Conservation (phyloP, 2,888 invertebrate species). For the Scaptomyza polygonia region DNA sequence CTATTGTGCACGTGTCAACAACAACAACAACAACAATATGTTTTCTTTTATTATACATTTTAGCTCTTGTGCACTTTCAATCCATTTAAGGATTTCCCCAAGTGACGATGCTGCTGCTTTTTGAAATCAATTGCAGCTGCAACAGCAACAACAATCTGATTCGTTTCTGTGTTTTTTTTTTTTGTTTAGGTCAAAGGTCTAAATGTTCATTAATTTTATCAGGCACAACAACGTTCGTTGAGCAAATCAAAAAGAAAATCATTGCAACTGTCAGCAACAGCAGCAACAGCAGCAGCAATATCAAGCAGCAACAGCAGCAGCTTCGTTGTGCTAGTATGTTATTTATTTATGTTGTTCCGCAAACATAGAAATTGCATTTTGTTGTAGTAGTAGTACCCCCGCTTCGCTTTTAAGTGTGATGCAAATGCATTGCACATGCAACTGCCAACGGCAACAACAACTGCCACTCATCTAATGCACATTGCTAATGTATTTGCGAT, state of each 20-base stretch:
- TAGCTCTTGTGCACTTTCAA: constrained; percentile 36
- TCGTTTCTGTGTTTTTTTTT: neutral
- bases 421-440: constrained; percentile 46
- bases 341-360: constrained; percentile 61
- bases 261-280: constrained; percentile 32
- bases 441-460: constrained; percentile 48
- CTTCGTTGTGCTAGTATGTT: constrained; percentile 32
- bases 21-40: constrained; percentile 12
- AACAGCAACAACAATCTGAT: constrained; percentile 8
- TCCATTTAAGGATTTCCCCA: constrained; percentile 34
- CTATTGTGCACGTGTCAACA: constrained; percentile 6
- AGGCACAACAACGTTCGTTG: constrained; percentile 32
- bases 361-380: constrained; percentile 68
- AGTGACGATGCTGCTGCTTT: constrained; percentile 18
- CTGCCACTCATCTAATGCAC: constrained; percentile 48
- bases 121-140: constrained; percentile 48
- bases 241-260: constrained; percentile 61
- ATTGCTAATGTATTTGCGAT: constrained; percentile 59
- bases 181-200: constrained; percentile 63
- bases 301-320: constrained; percentile 12
- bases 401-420: too few relatives aligned
- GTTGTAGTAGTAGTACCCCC: too few relatives aligned
- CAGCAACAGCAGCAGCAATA: constrained; percentile 12
- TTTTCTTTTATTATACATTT: constrained; percentile 57
- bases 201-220: constrained; percentile 75